Evolutionary conservation across 2,113 vertebrate species (phyloP), one percentile per base, ranked within the genome.

Genomic region (Pseudorhombus dupliciocellatus): DNA sequence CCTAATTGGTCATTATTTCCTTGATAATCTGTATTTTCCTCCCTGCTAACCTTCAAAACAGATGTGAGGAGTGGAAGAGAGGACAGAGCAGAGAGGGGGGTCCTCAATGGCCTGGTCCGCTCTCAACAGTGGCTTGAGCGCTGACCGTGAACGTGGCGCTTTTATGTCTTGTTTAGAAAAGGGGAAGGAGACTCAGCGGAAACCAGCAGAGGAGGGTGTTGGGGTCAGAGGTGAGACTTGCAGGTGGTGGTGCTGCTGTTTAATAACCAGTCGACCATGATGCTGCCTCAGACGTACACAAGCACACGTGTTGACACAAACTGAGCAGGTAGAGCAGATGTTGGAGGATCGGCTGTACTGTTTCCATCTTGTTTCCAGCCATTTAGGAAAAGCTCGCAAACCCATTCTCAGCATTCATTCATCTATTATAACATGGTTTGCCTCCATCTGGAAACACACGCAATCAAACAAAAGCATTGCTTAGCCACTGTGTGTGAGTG

Each of bases 1-100:
- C 60, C 71, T 88, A 88, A 90, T 86, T 88, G 87, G 83, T 84
- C 81, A 86, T 90, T 90, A 80, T 83, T 87, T 81, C 46, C 70
- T 70, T 56, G 66, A 71, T 86, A 81, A 84, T 86, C 77, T 86
- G 81, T 77, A 80, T 77, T 84, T 84, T 69, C 72, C 76, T 80
- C 75, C 57, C 59, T 73, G 73, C 73, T 78, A 68, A 86, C 79
- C 82, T 74, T 71, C 75, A 81, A 85, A 83, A 87, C 83, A 87
- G 81, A 86, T 87, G 84, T 79, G 79, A 79, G 70, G 72, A 81
- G 51, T 14, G 57, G 73, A 58, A 54, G 60, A 53, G 60, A 69
- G 65, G 37, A 37, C 40, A 72, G 28, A 67, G 14, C 28, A 31
- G 56, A 24, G 66, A 9, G 63, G 51, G 51, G 58, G 24, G 50